Evolutionary conservation across 2,888 invertebrate genomes (phyloP), one percentile per base, ranked within the genome.

Genomic region (Latheticus oryzae): DNA sequence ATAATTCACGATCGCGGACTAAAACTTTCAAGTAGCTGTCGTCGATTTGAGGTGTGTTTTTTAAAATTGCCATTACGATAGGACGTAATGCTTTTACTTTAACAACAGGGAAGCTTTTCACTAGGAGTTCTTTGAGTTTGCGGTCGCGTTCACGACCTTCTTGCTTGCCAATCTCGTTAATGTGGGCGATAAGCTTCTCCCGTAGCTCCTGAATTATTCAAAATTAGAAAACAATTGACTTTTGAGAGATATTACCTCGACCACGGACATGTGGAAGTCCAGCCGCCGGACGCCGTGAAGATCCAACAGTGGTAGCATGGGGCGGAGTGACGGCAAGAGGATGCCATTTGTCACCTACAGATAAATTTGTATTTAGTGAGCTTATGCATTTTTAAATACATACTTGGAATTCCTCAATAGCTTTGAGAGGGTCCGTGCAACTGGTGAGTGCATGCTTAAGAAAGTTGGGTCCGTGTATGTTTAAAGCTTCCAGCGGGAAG

Each of bases 331-430:
- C 1, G 97, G 96, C 35, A 97, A 79, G 51, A 95, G 80, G 68
- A 97, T 93, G 24, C 94, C 94, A 83, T 96, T 95, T 78, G 94
- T 91, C 33, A 93, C 81, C 87, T 93, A 78, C 60, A 61, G 63
- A 35, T 26, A 28, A 28, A 9, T 28, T 8, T n/a, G 21, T 28
- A 28, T 9, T n/a, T 1, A 9, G n/a, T 37, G 12, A 35, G 33
- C 17, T 53, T 8, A 19, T 30, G 21, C n/a, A n/a, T n/a, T n/a
- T 12, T 5, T 11, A 28, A 28, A 28, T 11, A 3, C 17, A 67
- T 76, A 87, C 88, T 82, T 97, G 96, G 82, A 98, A 98, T 78
- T 97, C 96, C 83, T 97, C 96, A 62, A 98, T 98, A n/a, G 97
- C 97, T 81, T 95, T 95, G 24, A 97, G 77, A 5, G 97, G 97